Evolutionary conservation across 2,797 vertebrate genomes (phyloP).

Genomic region (Gymnocypris eckloni): DNA sequence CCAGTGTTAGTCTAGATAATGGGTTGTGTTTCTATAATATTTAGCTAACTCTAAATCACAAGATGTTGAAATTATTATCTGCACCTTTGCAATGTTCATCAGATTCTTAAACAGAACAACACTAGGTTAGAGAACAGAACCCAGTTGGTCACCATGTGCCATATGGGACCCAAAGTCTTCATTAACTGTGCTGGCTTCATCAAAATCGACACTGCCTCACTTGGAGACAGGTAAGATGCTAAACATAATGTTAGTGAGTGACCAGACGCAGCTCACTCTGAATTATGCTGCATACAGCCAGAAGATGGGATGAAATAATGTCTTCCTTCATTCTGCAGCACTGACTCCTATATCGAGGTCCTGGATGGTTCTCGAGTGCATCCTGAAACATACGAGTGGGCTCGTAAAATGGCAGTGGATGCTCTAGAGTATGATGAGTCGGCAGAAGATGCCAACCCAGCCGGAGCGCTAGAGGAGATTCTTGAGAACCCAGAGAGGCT

Average conservation of each 20-base stretch:
- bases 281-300: background rate
- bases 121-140: constrained; percentile 97
- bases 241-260: background rate
- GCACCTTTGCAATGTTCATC: background rate
- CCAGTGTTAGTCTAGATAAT: background rate
- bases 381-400: constrained; percentile 99
- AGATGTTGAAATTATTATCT: background rate
- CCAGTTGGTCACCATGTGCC: constrained; percentile 98
- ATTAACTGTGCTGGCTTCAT: constrained; percentile 99
- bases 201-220: constrained; percentile 97
- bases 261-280: background rate
- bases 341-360: constrained; percentile 98
- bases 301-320: background rate
- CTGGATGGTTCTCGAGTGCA: constrained; percentile 97
- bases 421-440: constrained; percentile 98
- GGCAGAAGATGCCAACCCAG: constrained; percentile 96
- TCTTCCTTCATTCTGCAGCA: constrained; percentile 76
- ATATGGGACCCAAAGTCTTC: constrained; percentile 99
- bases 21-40: background rate
- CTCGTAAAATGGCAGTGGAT: constrained; percentile 98
- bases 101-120: constrained; percentile 99
- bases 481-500: constrained; percentile 97
- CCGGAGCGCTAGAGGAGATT: constrained; percentile 97
- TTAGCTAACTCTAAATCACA: background rate
- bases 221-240: constrained; percentile 90